Percentiles rank a stretch among this genome's conserved stretches.
Conservation (phyloP, 2,113 vertebrate genomes). For the Agapornis roseicollis region DNA sequence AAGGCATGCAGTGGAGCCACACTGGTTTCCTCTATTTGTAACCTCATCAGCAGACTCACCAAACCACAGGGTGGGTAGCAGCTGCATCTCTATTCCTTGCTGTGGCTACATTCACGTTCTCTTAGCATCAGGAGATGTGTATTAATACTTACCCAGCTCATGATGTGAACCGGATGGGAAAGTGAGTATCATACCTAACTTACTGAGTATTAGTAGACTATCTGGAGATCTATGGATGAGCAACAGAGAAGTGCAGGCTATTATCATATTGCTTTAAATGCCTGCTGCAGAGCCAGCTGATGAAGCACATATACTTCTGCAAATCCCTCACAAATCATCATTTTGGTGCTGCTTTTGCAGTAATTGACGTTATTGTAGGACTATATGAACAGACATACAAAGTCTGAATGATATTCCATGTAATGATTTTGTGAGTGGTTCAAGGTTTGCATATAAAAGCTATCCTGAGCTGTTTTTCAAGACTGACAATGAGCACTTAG, state of each 20-base stretch:
- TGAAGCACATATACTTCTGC: neutral
- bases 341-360: conserved; percentile 14
- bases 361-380: conserved; percentile 24
- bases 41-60: neutral
- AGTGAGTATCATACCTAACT: neutral
- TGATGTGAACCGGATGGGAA: neutral
- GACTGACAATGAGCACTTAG: neutral
- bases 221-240: neutral
- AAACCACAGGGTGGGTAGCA: neutral
- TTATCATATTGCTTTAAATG: neutral
- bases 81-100: neutral
- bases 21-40: neutral
- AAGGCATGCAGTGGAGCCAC: rapidly evolving
- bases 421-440: conserved; percentile 18
- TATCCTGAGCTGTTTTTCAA: conserved; percentile 13
- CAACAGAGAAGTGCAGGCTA: neutral
- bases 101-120: neutral
- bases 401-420: neutral
- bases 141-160: neutral
- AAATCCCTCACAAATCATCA: conserved; percentile 28
- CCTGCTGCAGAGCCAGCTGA: conserved; percentile 18
- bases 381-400: neutral
- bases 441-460: conserved; percentile 31
- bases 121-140: neutral
- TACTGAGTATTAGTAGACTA: neutral